Percentiles rank a stretch among this genome's conserved stretches.
These are phyloP conservation scores for Cirrhinus mrigala DNA, from an alignment of 2,797 vertebrate genomes.

Conservation along the genomic window DNA sequence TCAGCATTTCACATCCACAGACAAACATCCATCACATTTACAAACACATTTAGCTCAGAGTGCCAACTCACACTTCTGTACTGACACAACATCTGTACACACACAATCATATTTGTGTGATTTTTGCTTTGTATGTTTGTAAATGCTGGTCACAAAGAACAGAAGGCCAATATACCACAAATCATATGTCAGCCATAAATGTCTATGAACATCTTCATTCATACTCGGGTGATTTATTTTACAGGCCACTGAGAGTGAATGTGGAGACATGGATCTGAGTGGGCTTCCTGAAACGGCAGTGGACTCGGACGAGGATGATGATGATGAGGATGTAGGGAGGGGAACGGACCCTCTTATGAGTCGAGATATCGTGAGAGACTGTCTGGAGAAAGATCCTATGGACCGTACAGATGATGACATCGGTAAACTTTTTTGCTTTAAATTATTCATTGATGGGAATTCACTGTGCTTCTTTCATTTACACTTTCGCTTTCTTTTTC, in stretches of 20 bases:
- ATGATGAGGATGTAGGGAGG: conserved; percentile 97
- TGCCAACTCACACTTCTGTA: background rate
- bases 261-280: conserved; percentile 98
- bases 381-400: conserved; percentile 97
- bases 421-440: conserved; percentile 74
- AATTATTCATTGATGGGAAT: background rate
- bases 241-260: conserved; percentile 97
- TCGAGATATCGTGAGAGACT: conserved; percentile 96
- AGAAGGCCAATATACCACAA: background rate
- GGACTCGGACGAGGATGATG: conserved; percentile 97
- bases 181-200: background rate
- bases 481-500: conserved; percentile 45
- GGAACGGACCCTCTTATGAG: conserved; percentile 97
- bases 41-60: background rate
- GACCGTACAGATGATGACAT: conserved; percentile 98
- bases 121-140: conserved; percentile 18
- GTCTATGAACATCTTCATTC: background rate
- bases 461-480: background rate
- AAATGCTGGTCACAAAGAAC: background rate
- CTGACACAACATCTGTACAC: background rate
- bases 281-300: conserved; percentile 97
- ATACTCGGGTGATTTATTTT: background rate
- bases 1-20: conserved; percentile 9
- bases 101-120: background rate
- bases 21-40: background rate